phyloP scores from a whole-genome alignment of 2,888 invertebrate genomes.

The Syritta pipiens region DNA sequence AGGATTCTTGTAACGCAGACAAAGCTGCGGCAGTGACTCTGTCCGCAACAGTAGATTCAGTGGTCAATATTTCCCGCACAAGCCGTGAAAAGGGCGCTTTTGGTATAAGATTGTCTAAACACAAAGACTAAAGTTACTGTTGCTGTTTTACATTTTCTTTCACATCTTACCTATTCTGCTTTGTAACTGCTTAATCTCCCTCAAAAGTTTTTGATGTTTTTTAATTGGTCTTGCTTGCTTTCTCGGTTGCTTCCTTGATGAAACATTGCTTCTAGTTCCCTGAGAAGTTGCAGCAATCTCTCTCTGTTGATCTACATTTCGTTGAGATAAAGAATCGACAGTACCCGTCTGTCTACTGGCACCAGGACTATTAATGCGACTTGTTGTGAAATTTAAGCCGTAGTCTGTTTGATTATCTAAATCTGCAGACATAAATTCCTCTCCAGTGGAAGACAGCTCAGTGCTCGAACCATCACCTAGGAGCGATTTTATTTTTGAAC shows the following conservation, averaged over 20 bases:
- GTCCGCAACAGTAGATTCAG: conserved; percentile 38
- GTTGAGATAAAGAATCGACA: no score
- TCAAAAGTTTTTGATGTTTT: conserved; percentile 21
- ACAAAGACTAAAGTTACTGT: no score
- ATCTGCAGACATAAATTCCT: conserved; percentile 26
- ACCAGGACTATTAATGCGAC: conserved; percentile 16
- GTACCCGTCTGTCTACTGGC: conserved; percentile 17
- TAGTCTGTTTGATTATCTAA: conserved; percentile 62
- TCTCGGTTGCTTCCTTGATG: neutral
- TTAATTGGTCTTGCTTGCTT: conserved; percentile 59
- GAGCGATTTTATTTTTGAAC: neutral
- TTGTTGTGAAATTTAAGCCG: conserved; percentile 60
- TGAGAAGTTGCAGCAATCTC: no score
- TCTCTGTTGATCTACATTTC: neutral
- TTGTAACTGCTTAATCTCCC: conserved; percentile 69
- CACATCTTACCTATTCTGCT: conserved; percentile 2
- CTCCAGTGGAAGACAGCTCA: neutral
- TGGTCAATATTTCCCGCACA: conserved; percentile 78
- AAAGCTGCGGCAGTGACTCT: conserved; percentile 78
- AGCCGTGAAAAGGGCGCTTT: conserved; percentile 79
- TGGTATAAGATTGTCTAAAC: conserved; percentile 76
- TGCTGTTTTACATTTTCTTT: neutral
- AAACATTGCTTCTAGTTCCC: neutral
- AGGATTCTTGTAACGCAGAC: conserved; percentile 80
- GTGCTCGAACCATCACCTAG: neutral